These are phyloP conservation scores for Meteorus colon DNA, from an alignment of 2,888 invertebrate genomes.

Conservation along the genomic window DNA sequence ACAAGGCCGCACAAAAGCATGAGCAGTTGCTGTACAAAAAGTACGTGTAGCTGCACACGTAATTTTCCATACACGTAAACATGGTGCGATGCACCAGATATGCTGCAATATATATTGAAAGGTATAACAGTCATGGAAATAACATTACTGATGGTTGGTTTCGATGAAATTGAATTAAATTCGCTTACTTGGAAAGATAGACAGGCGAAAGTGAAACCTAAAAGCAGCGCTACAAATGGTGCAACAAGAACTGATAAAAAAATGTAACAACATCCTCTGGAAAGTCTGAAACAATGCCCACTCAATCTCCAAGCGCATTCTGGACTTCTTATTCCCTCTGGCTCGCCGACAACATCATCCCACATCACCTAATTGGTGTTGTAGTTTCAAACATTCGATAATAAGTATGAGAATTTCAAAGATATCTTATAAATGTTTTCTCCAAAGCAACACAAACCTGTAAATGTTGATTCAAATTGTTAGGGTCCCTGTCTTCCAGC, in stretches of 20 bases:
- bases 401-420: too few relatives aligned
- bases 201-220: constrained; percentile 82
- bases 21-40: constrained; percentile 76
- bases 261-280: constrained; percentile 82
- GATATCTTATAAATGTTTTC: too few relatives aligned
- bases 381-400: background rate
- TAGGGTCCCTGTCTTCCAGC: constrained; percentile 83
- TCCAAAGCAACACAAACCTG: constrained; percentile 75
- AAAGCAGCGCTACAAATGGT: constrained; percentile 80
- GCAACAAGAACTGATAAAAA: constrained; percentile 80
- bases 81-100: constrained; percentile 84
- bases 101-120: constrained; percentile 75
- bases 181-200: constrained; percentile 80
- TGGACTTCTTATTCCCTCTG: constrained; percentile 80
- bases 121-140: background rate
- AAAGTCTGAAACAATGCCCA: constrained; percentile 79
- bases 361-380: constrained; percentile 77
- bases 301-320: constrained; percentile 83
- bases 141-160: background rate
- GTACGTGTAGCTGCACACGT: constrained; percentile 79
- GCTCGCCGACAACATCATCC: constrained; percentile 83
- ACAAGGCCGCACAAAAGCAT: constrained; percentile 79
- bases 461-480: constrained; percentile 81
- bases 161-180: constrained; percentile 11
- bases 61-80: constrained; percentile 80